A percentile compares a stretch with the other conserved stretches of the same genome.
phyloP scores from a whole-genome alignment of 2,888 invertebrate species.

The Lissocephala sabroskyi region DNA sequence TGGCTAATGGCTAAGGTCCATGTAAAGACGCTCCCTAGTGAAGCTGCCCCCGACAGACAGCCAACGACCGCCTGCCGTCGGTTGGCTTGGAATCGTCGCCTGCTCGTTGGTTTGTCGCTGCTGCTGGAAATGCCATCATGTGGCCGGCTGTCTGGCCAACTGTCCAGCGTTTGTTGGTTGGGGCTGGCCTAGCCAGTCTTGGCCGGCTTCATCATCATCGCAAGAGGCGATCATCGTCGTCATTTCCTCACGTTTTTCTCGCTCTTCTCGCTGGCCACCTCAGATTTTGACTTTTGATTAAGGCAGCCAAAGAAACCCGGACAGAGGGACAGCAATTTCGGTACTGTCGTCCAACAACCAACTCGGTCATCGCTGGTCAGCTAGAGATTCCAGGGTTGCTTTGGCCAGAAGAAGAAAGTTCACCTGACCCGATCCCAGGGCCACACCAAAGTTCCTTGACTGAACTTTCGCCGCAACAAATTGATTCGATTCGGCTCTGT shows the following conservation, averaged over 20 bases:
- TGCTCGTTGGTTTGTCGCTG: constrained; percentile 7
- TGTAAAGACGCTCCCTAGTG: constrained; percentile 31
- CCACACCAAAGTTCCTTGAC: no score
- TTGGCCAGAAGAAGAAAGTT: no score
- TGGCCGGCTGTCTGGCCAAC: constrained; percentile 7
- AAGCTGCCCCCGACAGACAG: background rate
- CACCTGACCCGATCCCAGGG: no score
- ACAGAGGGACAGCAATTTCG: background rate
- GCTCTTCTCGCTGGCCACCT: constrained; percentile 40
- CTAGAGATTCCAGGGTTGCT: no score
- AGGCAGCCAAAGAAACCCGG: constrained; percentile 13
- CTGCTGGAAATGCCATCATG: constrained; percentile 47
- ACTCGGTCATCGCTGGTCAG: no score
- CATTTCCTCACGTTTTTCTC: constrained; percentile 71
- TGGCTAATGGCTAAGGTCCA: constrained; percentile 58
- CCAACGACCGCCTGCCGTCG: background rate
- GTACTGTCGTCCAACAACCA: no score
- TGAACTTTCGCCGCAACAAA: no score
- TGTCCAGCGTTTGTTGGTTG: no score
- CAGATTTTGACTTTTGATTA: constrained; percentile 67
- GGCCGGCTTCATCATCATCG: constrained; percentile 20
- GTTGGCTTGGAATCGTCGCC: no score
- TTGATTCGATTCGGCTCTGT: no score
- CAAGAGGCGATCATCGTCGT: constrained; percentile 38
- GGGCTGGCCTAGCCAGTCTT: constrained; percentile 25